A percentile compares a stretch with the other conserved stretches of the same genome.
Conservation (phyloP, 2,113 vertebrate genomes). For the Rutilus rutilus region DNA sequence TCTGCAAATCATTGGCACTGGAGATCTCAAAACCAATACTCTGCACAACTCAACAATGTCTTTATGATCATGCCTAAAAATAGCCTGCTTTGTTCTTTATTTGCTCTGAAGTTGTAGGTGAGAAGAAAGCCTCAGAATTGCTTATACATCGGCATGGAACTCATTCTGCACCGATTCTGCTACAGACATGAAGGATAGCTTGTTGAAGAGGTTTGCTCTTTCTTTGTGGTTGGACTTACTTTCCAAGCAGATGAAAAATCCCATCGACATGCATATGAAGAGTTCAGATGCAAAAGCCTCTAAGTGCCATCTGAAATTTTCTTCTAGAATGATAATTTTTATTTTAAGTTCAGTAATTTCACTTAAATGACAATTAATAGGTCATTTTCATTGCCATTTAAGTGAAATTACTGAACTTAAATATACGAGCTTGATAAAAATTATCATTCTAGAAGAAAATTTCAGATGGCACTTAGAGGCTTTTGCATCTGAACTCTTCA, state of each 20-base stretch:
- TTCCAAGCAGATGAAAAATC: background rate
- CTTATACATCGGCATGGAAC: background rate
- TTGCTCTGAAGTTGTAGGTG: conserved; percentile 27
- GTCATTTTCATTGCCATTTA: too few relatives aligned
- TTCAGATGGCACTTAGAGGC: too few relatives aligned
- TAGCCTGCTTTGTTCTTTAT: background rate
- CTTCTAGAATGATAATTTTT: too few relatives aligned
- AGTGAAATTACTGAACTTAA: too few relatives aligned
- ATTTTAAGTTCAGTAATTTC: too few relatives aligned
- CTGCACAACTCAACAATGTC: conserved; percentile 28
- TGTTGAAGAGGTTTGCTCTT: background rate
- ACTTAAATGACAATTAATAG: too few relatives aligned
- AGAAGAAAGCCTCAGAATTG: background rate
- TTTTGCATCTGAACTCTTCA: too few relatives aligned
- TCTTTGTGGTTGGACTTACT: background rate
- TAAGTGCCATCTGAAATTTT: too few relatives aligned
- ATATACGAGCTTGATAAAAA: too few relatives aligned
- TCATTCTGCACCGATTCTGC: background rate
- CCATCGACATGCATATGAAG: background rate
- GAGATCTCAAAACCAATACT: conserved; percentile 27
- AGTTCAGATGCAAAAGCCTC: too few relatives aligned
- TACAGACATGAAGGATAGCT: background rate
- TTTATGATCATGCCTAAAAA: conserved; percentile 27
- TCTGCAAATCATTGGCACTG: conserved; percentile 55
- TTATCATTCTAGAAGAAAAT: too few relatives aligned